Base-by-base conservation (phyloP, 2,888 invertebrate genomes). In the Sesia apiformis region DNA sequence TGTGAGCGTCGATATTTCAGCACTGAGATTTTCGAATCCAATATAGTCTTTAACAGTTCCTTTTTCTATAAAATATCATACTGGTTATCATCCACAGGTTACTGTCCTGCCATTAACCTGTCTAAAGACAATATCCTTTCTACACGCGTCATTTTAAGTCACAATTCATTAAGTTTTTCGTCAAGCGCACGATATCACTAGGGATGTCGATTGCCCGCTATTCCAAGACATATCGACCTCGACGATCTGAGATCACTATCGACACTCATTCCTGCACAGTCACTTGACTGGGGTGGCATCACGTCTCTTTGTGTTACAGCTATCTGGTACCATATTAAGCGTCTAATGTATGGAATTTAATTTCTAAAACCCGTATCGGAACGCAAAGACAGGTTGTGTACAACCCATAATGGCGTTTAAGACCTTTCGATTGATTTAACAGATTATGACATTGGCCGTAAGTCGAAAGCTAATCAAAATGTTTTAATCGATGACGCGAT, bases 391-490 rank as follows among this genome's bases (percentile, higher is more conserved):
- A 69, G 75, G 73, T 78, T 75, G 63, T 72, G 62, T 71, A 76
- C 70, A 68, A 69, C 67, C 68, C 68, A 64, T 75, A 76, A 81
- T 81, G 83, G 82, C 75, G 73, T 73, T 82, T 84, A 81, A 65
- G 81, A 74, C 82, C 72, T 85, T 84, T 78, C 65, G 71, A 72
- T 69, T 65, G 72, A 75, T 72, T 73, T 70, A 75, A 64, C 74
- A 76, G 78, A 81, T 79, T 80, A 85, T 84, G 84, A 84, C 86
- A 84, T 86, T 81, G 81, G 79, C 79, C 80, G 81, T 86, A 83
- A 85, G 84, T 85, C 85, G 87, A 88, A 85, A 87, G 86, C 86
- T 87, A 87, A 87, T 88, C 87, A 88, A 88, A 88, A 87, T 88
- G 87, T 87, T 88, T 87, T 87, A 86, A 88, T 87, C 87, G 86